Percentiles rank a stretch among this genome's conserved stretches.
Evolutionary conservation across 2,797 vertebrate genomes (phyloP).

Genomic region (Arnoldichthys spilopterus): DNA sequence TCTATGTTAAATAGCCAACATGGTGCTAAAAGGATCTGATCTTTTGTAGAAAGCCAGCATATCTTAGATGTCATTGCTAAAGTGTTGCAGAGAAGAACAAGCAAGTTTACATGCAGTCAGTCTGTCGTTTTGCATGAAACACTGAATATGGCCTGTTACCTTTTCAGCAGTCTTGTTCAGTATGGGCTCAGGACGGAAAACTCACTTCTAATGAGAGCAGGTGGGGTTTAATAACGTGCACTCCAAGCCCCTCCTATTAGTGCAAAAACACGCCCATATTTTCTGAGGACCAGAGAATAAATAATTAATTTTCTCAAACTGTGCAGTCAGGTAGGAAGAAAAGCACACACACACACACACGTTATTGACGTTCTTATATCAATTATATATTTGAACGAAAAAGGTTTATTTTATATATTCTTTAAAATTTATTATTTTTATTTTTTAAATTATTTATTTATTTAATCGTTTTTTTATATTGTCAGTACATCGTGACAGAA

Average conservation of each 20-base stretch:
- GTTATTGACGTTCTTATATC: no score
- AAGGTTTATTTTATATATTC: no score
- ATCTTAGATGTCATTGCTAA: background rate
- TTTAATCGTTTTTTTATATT: no score
- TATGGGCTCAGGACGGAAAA: background rate
- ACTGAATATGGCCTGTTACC: background rate
- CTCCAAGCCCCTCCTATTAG: background rate
- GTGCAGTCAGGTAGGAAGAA: background rate
- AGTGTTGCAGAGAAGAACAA: background rate
- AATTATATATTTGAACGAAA: no score
- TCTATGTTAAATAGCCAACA: background rate
- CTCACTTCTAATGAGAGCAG: background rate
- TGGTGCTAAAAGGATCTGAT: background rate
- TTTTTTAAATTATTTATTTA: no score
- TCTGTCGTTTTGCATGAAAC: background rate
- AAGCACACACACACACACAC: no score
- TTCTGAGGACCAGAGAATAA: background rate
- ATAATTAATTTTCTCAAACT: background rate
- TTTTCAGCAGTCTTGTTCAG: background rate
- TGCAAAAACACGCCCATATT: slow-evolving; percentile 11
- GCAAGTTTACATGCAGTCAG: background rate
- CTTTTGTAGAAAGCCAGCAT: background rate
- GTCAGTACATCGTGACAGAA: no score
- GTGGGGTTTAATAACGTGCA: slow-evolving; percentile 18
- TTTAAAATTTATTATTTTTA: no score